Evolutionary conservation across 1,140 invertebrate species (phyloP), one percentile per base, ranked within the genome.

Genomic region (Drosophila nannoptera): DNA sequence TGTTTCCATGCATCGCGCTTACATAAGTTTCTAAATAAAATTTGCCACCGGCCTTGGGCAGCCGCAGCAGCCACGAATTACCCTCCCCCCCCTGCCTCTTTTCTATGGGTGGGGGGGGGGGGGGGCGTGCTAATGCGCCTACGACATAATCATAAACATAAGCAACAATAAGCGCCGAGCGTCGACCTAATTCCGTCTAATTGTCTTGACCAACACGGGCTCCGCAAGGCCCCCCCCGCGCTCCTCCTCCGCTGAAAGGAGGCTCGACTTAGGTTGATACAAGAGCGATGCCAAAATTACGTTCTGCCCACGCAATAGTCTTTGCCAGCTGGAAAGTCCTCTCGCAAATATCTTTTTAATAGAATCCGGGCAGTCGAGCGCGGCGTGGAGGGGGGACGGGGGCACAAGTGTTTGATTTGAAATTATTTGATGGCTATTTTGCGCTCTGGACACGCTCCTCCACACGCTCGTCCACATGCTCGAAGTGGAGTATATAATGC

Each of bases 81-180:
- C 7, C 7, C 7, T 36, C 33, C 7, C 32, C 35, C 5, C 16
- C 31, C 12, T 64, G 52, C 38, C 5, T 52, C 9, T 14, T 8
- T 29, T 52, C 2, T n/a, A 4, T 45, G 45, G 46, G 12, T 40
- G 7, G 36, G 7, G 54, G 4, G 46, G 8, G 38, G 7, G 40
- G 43, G 42, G 38, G 33, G 36, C 52, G 35, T 54, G 78, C 66
- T 82, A 83, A 83, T 77, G 78, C 74, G 78, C 35, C 60, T 54
- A 62, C 62, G 56, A 60, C 78, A 77, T 81, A 83, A 82, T 56
- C 74, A 77, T 81, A 83, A 77, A 83, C 75, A 83, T 74, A 69
- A 68, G 58, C 70, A 80, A 73, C 58, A 73, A 76, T 61, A 67
- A 61, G 64, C 56, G 35, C 36, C 61, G 55, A 67, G 56, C 36